Evolutionary conservation across 1,140 invertebrate species (phyloP).

Genomic region (Lordiphosa collinella): DNA sequence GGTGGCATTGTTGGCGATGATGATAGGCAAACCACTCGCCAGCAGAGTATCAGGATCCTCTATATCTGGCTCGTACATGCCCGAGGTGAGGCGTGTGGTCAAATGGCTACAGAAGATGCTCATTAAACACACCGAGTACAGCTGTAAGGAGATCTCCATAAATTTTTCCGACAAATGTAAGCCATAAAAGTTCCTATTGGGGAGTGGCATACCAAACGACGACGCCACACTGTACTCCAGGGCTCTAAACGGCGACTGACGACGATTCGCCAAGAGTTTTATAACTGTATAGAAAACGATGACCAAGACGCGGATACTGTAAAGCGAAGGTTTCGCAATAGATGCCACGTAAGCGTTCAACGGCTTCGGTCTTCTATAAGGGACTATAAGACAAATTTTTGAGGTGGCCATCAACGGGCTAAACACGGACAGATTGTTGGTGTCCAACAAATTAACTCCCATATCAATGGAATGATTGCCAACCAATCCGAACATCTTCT

Average conservation of each 20-base stretch:
- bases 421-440: not conserved
- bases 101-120: not conserved
- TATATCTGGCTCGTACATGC: constrained; percentile 4
- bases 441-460: constrained; percentile 6
- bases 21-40: constrained; percentile 23
- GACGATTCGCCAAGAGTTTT: constrained; percentile 12
- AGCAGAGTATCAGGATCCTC: constrained; percentile 1
- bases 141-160: not conserved
- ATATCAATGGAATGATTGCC: not conserved
- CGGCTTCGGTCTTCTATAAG: not conserved
- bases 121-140: not conserved
- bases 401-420: not conserved
- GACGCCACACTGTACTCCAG: not conserved
- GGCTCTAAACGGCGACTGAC: not conserved
- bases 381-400: constrained; percentile 4
- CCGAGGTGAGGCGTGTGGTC: constrained; percentile 4
- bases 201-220: not conserved
- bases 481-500: not conserved
- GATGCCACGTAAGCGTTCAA: too few species aligned
- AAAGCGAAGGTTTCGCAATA: too few species aligned
- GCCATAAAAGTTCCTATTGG: not conserved
- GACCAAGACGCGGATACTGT: fast-evolving
- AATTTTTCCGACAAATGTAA: constrained; percentile 11
- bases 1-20: not conserved
- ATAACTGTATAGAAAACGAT: not conserved